These are phyloP conservation scores for Formica exsecta DNA, from an alignment of 1,140 invertebrate species.

Conservation along the genomic window DNA sequence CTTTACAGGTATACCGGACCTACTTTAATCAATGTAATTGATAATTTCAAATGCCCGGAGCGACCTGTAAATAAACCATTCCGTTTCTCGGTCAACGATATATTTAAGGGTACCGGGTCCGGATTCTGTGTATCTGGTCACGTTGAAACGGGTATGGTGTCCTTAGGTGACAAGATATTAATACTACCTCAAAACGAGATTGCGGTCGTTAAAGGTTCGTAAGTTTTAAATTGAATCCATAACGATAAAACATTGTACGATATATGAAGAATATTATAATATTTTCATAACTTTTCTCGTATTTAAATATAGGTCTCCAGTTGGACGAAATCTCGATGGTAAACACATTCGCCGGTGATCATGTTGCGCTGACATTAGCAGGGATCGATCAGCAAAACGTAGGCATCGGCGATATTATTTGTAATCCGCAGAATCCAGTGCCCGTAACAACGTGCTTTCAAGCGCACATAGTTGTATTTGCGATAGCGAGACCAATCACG, in stretches of 20 bases:
- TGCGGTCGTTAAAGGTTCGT: conserved; percentile 90
- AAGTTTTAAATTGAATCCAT: background rate
- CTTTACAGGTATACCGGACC: conserved; percentile 83
- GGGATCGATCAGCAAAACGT: conserved; percentile 95
- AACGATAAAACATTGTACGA: background rate
- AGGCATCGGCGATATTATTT: conserved; percentile 94
- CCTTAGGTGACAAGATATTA: conserved; percentile 94
- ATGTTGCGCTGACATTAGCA: conserved; percentile 93
- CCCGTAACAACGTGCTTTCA: conserved; percentile 93
- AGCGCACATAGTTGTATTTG: conserved; percentile 97
- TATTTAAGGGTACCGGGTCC: conserved; percentile 96
- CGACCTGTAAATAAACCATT: conserved; percentile 96
- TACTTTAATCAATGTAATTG: conserved; percentile 85
- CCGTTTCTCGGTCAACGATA: conserved; percentile 96
- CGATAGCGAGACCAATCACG: conserved; percentile 96
- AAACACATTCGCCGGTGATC: conserved; percentile 97
- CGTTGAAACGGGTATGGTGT: conserved; percentile 96
- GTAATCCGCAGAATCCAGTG: conserved; percentile 93
- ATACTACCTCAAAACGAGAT: conserved; percentile 95
- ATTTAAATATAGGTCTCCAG: conserved; percentile 83
- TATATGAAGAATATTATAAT: too few relatives aligned
- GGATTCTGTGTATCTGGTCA: conserved; percentile 95
- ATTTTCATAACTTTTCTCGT: background rate
- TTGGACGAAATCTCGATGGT: conserved; percentile 91
- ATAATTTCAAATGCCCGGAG: conserved; percentile 94